phyloP scores from a whole-genome alignment of 2,113 vertebrate species.

The Formicarius rufipectus region DNA sequence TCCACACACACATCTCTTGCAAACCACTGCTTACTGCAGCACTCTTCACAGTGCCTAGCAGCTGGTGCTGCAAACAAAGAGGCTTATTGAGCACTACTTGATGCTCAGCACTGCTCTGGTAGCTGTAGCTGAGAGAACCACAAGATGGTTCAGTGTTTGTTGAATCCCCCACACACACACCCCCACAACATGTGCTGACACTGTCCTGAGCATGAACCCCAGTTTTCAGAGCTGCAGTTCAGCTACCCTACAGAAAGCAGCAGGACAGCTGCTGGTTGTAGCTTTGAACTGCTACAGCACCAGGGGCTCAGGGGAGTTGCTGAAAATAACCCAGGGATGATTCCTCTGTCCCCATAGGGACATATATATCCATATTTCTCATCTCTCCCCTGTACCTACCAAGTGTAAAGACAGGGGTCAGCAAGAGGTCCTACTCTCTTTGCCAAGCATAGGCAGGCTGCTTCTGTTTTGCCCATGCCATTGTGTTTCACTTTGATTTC shows the following conservation, averaged over 20 bases:
- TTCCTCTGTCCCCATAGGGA: neutral
- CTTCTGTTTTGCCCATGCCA: neutral
- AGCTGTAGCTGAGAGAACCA: neutral
- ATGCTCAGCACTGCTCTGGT: neutral
- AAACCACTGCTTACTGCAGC: neutral
- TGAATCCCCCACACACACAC: neutral
- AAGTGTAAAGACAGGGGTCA: neutral
- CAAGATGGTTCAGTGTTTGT: constrained; percentile 11
- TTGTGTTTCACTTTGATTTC: neutral
- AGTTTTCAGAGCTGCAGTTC: neutral
- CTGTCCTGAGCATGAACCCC: constrained; percentile 26
- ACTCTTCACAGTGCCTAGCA: neutral
- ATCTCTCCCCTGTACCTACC: neutral
- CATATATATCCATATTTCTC: neutral
- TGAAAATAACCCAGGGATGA: neutral
- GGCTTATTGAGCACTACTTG: neutral
- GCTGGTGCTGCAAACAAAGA: constrained; percentile 38
- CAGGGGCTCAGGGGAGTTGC: neutral
- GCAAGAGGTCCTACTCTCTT: neutral
- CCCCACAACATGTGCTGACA: fast-evolving
- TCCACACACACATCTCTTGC: neutral
- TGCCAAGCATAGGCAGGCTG: neutral
- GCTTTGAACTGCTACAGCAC: neutral
- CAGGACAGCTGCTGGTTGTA: neutral
- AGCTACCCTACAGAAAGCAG: neutral